A percentile compares a stretch with the other conserved stretches of the same genome.
These are phyloP conservation scores for Hyperoplus lanceolatus DNA, from an alignment of 2,797 vertebrate genomes.

Conservation along the genomic window DNA sequence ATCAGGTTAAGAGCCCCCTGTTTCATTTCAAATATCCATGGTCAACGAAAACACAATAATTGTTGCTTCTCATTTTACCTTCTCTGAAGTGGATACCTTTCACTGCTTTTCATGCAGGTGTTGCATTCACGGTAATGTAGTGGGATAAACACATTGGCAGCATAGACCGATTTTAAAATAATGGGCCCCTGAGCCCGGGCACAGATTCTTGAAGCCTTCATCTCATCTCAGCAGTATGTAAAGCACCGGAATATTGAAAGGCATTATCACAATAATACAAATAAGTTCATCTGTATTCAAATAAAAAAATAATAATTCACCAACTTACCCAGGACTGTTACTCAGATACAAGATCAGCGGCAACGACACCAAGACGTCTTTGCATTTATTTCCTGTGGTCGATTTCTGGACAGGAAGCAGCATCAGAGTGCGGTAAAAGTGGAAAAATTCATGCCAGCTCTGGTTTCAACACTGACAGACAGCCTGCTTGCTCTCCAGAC, in stretches of 20 bases:
- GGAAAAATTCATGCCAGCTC: constrained; percentile 43
- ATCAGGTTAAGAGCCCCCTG: constrained; percentile 32
- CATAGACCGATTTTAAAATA: too few relatives aligned
- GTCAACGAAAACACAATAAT: constrained; percentile 29
- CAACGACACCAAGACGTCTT: constrained; percentile 5
- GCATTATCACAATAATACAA: too few relatives aligned
- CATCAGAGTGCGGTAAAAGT: constrained; percentile 28
- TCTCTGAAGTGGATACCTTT: constrained; percentile 26
- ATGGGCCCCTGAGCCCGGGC: too few relatives aligned
- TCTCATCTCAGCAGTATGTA: too few relatives aligned
- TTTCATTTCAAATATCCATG: constrained; percentile 39
- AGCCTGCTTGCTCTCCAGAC: constrained; percentile 47
- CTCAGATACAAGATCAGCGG: not conserved
- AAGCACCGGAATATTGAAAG: too few relatives aligned
- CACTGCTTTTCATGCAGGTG: constrained; percentile 26
- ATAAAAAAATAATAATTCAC: too few relatives aligned
- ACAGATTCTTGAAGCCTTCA: too few relatives aligned
- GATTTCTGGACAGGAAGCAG: constrained; percentile 21
- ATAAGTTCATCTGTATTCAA: too few relatives aligned
- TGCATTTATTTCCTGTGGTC: constrained; percentile 4
- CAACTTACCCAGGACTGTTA: not conserved
- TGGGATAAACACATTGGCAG: constrained; percentile 8
- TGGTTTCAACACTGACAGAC: constrained; percentile 46
- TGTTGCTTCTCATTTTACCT: constrained; percentile 14
- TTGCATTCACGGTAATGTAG: constrained; percentile 22